Percentiles rank a stretch among this genome's conserved stretches.
phyloP scores from a whole-genome alignment of 23 tunicate genomes.

The Diplosoma virens region DNA sequence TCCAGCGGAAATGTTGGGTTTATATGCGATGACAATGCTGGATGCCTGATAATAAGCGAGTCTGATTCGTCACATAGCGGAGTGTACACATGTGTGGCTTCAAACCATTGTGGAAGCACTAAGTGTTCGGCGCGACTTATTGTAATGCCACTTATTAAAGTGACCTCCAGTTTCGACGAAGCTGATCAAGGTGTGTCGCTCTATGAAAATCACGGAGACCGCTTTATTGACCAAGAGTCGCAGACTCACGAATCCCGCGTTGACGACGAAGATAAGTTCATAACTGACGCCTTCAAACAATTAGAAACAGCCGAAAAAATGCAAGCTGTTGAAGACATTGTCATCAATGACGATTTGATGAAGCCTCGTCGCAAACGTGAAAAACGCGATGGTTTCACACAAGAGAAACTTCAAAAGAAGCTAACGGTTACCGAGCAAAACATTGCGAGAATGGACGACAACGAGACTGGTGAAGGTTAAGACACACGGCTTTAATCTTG shows the following conservation, averaged over 20 bases:
- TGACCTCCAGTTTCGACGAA: not conserved
- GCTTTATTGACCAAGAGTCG: slow-evolving; percentile 34
- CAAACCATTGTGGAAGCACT: slow-evolving; percentile 79
- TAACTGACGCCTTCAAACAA: slow-evolving; percentile 43
- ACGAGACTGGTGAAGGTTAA: slow-evolving; percentile 90
- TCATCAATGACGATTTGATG: slow-evolving; percentile 9
- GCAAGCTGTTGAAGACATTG: slow-evolving; percentile 28
- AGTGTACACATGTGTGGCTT: slow-evolving; percentile 82
- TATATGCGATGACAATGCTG: slow-evolving; percentile 73
- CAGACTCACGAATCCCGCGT: slow-evolving; percentile 51
- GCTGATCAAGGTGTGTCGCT: not conserved
- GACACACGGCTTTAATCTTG: no score
- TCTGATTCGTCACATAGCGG: slow-evolving; percentile 56
- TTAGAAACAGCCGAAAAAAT: slow-evolving; percentile 49
- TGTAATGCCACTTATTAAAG: not conserved
- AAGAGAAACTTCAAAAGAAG: slow-evolving; percentile 9
- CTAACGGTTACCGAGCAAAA: not conserved
- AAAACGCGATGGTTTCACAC: not conserved
- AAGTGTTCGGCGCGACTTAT: slow-evolving; percentile 64
- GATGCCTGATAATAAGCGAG: slow-evolving; percentile 80
- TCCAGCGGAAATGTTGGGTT: slow-evolving; percentile 61
- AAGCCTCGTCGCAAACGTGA: not conserved
- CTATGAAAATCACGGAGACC: not conserved
- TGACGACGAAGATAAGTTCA: slow-evolving; percentile 47
- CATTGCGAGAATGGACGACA: slow-evolving; percentile 42